These are phyloP conservation scores for Leucoraja erinaceus DNA, from an alignment of 2,113 vertebrate genomes.

Conservation along the genomic window DNA sequence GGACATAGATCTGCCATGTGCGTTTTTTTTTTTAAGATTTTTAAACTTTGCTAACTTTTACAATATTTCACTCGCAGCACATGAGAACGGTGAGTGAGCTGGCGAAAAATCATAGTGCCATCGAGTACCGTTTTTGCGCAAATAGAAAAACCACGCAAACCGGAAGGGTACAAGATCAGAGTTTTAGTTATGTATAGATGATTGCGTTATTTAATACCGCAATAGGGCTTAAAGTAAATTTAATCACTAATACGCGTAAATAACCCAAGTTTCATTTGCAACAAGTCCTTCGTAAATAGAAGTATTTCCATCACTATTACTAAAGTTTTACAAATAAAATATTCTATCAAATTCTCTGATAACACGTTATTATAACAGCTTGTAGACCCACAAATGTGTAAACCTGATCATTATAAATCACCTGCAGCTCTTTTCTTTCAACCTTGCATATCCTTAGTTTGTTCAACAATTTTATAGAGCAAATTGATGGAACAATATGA, in stretches of 20 bases:
- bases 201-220: background rate
- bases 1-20: too few relatives aligned
- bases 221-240: background rate
- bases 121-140: too few relatives aligned
- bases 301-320: background rate
- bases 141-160: too few relatives aligned
- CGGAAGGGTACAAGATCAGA: too few relatives aligned
- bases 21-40: too few relatives aligned
- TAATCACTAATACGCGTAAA: background rate
- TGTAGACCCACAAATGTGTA: background rate
- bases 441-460: background rate
- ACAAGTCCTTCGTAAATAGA: background rate
- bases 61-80: too few relatives aligned
- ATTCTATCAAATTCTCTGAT: background rate
- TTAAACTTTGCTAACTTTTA: too few relatives aligned
- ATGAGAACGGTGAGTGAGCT: too few relatives aligned
- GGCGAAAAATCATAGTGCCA: too few relatives aligned
- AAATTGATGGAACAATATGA: too few relatives aligned
- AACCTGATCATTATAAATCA: background rate
- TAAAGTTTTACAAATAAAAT: background rate
- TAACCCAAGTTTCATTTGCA: background rate
- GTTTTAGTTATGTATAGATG: too few relatives aligned
- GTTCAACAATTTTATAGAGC: background rate
- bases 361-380: background rate
- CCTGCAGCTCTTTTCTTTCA: background rate